phyloP scores from a whole-genome alignment of 1,140 invertebrate genomes.

The Mycetomoellerius zeteki region DNA sequence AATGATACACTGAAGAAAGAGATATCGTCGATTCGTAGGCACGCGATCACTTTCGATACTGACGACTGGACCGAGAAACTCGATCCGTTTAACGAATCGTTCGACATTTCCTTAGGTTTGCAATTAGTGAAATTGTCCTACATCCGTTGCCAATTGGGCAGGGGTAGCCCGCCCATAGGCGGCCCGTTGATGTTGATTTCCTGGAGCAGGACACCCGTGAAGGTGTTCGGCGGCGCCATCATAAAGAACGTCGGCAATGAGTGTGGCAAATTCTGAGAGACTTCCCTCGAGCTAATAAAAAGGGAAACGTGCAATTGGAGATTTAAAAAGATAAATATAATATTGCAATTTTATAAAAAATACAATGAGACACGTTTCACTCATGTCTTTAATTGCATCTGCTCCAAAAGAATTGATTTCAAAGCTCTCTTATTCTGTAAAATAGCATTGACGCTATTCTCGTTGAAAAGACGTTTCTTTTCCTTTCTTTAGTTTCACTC shows the following conservation, averaged over 20 bases:
- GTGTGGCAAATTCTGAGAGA: constrained; percentile 86
- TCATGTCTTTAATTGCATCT: background rate
- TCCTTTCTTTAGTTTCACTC: background rate
- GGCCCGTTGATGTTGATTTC: constrained; percentile 85
- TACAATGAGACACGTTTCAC: background rate
- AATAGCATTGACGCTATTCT: background rate
- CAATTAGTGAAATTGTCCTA: constrained; percentile 86
- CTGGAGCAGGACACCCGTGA: constrained; percentile 88
- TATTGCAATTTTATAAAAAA: background rate
- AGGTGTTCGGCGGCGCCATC: constrained; percentile 88
- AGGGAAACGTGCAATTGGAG: background rate
- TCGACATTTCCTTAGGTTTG: constrained; percentile 81
- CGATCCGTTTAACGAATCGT: background rate
- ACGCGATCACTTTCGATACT: no score
- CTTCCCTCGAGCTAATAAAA: background rate
- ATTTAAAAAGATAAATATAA: background rate
- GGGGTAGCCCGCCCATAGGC: constrained; percentile 86
- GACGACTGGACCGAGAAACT: constrained; percentile 2
- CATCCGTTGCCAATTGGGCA: constrained; percentile 84
- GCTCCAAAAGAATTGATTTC: background rate
- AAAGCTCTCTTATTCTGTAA: background rate
- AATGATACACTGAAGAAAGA: background rate
- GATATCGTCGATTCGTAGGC: background rate
- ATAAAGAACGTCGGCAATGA: constrained; percentile 85
- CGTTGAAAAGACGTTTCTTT: background rate